Base-by-base conservation (phyloP, 2,888 invertebrate species). In the Archips xylosteana region DNA sequence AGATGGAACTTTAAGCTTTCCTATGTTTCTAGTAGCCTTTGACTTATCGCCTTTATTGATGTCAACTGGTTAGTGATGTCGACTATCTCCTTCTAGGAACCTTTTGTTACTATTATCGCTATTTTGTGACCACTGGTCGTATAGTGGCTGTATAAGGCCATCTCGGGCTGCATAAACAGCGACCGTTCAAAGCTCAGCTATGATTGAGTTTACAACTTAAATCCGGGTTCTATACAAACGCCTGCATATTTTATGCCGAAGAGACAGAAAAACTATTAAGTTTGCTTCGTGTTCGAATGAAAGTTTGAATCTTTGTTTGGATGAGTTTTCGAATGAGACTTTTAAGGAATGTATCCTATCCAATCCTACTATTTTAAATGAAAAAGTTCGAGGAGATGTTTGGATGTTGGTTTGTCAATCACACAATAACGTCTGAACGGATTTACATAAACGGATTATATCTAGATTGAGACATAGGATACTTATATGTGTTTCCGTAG, bases 151-250 rank as follows among this genome's bases (percentile, higher is more conserved):
- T 42, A 15, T 2, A 23, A 10, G 15, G n/a, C 32, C n/a, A 45
- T 6, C 36, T 0, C n/a, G 47, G 42, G 8, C 15, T 36, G 59
- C 64, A 71, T 71, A 71, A 71, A 65, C 64, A 65, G 64, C 15
- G 60, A 13, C 64, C 36, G 64, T 49, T 68, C 63, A 63, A 68
- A 59, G 67, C 68, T 63, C 68, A 49, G 57, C 59, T 64, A 63
- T 68, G 68, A 73, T 73, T 73, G 63, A 68, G 68, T 73, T 68
- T 68, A 64, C 39, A 63, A 72, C 73, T 73, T 64, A 60, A 71
- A 71, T 70, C 62, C 57, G 54, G 36, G 23, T 36, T 36, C 47
- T 42, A 49, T 62, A 64, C 71, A 59, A 71, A 59, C 39, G 64
- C 57, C 49, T 47, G 71, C 10, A 59, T 65, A 71, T 71, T 59